Base-by-base conservation (phyloP, 1,140 invertebrate genomes). In the Bombus haemorrhoidalis region DNA sequence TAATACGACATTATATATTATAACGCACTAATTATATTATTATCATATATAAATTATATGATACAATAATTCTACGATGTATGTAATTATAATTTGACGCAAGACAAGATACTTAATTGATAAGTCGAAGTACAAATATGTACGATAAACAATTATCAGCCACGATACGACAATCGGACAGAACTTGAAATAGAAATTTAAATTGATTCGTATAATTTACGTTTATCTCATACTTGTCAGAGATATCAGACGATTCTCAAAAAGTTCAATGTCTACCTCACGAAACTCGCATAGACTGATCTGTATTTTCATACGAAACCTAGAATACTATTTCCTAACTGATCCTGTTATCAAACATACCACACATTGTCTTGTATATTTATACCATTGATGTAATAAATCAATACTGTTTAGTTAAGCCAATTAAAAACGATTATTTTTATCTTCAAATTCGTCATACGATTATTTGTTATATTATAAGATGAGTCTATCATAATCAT, bases 361-460 rank as follows among this genome's bases (percentile, higher is more conserved):
- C n/a, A 22, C 10, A 37, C 28, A 41, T 28, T 39, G 47, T 75
- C 62, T 86, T 83, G 62, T 83, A 62, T 80, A 37, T 80, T 80
- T 81, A 81, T 73, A 32, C 34, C 28, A 68, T 15, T 86, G 66
- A 69, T 75, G 84, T 75, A 83, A 85, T 81, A 76, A 62, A 79
- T 83, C 39, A 39, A 69, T 18, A 8, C 83, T 53, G 73, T 62
- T 22, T 43, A 32, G 43, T 3, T 13, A 66, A 25, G 34, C 39
- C 6, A 39, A 15, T 2, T n/a, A n/a, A 13, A 78, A 41, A 10
- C 25, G 37, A 32, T 64, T 6, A 64, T n/a, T 78, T 64, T 10
- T 41, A 3, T 66, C 10, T 12, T 9, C 25, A 75, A 22, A 75
- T 34, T 34, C 34, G 9, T 75, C 47, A 1, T 37, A 75, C 6